Evolutionary conservation across 2,797 vertebrate species (phyloP).

Genomic region (Helarctos malayanus): DNA sequence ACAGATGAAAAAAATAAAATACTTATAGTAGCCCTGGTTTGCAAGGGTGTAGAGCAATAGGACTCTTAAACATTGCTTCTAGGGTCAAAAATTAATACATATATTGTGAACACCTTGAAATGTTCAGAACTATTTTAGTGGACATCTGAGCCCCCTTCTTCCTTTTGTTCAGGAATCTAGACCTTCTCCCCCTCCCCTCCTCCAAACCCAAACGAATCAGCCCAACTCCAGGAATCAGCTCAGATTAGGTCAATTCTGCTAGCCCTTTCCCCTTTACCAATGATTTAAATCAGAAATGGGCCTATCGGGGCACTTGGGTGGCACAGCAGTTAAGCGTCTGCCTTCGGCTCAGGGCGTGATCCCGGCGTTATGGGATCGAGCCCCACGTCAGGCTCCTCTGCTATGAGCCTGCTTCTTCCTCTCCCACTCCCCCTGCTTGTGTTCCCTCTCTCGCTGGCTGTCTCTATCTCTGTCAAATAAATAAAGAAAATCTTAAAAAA

Average conservation of each 20-base stretch:
- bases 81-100: background rate
- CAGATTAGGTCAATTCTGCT: background rate
- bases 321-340: background rate
- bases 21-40: background rate
- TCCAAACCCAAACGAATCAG: background rate
- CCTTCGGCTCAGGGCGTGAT: background rate
- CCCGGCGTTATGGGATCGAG: no score
- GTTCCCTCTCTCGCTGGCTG: no score
- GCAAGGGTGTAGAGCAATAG: background rate
- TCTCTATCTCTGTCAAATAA: no score
- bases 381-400: no score
- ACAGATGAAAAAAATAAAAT: constrained; percentile 34
- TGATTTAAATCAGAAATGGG: constrained; percentile 16
- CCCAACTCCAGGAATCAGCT: background rate
- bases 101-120: constrained; percentile 49
- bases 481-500: no score
- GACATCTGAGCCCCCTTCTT: background rate
- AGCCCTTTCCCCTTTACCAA: background rate
- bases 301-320: background rate
- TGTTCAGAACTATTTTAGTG: background rate
- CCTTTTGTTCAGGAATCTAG: background rate
- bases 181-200: background rate
- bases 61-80: constrained; percentile 11
- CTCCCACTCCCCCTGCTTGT: no score
- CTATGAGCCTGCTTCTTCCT: no score